Base-by-base conservation (phyloP, 2,888 invertebrate genomes). In the Anorthoa munda region DNA sequence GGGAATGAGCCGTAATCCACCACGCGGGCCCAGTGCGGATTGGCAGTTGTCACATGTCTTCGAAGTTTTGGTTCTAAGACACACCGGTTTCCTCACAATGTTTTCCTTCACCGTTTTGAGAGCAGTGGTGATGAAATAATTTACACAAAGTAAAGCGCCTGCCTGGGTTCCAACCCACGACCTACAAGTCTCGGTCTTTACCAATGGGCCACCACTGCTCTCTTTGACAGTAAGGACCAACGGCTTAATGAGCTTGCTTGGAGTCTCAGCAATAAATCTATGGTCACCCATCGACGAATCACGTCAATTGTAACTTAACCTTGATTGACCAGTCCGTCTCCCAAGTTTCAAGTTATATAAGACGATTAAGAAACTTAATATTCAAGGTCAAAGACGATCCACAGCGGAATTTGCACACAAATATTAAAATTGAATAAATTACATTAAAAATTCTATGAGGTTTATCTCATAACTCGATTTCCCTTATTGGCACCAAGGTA, bases 361-460 rank as follows among this genome's bases (percentile, higher is more conserved):
- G 39, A 66, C 39, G 64, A 71, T 66, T 60, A 66, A 31, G 7
- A 48, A 39, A 56, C 15, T 66, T 60, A 60, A 56, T 46, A 72
- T 71, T 68, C 79, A 84, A 81, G 84, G 84, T 68, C 31, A n/a
- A 31, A 7, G 18, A 21, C 23, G 21, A 45, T 61, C 12, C 11
- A 58, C 9, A 53, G 13, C 55, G 66, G 77, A 82, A 82, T 82
- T 82, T 72, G 65, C 84, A 65, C 63, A 66, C 69, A 77, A 77
- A 75, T 79, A 74, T 73, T 59, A 64, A 64, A 50, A 65, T 53
- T 66, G 76, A 73, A 81, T 84, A 85, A 26, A 77, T 85, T 78
- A 71, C 50, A 59, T 56, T 67, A n/a, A 31, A 48, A 13, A 77
- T 81, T 77, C 46, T 12, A 0, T 45, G n/a, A 31, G n/a, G 53